A percentile compares a stretch with the other conserved stretches of the same genome.
phyloP scores from a whole-genome alignment of 2,888 invertebrate species.

The Drosophila longiperda region DNA sequence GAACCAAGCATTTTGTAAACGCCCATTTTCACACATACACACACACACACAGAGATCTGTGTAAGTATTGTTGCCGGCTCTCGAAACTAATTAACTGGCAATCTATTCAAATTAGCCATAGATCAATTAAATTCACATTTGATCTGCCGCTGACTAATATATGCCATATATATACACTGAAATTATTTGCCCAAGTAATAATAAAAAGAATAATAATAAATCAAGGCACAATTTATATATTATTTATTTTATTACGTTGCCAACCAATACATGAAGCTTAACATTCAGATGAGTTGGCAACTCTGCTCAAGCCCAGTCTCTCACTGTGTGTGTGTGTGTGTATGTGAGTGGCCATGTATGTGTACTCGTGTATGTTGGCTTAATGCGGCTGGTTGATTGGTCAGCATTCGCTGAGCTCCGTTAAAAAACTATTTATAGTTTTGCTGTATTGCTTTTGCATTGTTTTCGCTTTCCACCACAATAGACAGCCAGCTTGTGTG shows the following conservation, averaged over 20 bases:
- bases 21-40: constrained; percentile 52
- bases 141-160: constrained; percentile 34
- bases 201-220: constrained; percentile 41
- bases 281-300: constrained; percentile 58
- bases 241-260: constrained; percentile 7
- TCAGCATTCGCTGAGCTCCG: constrained; percentile 57
- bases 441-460: constrained; percentile 45
- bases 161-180: constrained; percentile 21
- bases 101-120: constrained; percentile 73
- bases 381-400: constrained; percentile 63
- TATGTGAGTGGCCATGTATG: constrained; percentile 1
- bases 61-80: constrained; percentile 46
- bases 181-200: constrained; percentile 18
- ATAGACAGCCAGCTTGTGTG: constrained; percentile 38
- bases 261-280: constrained; percentile 21
- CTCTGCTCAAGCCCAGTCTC: constrained; percentile 52
- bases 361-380: constrained; percentile 14
- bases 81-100: constrained; percentile 61
- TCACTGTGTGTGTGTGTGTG: constrained; percentile 5
- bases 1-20: constrained; percentile 48
- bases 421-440: constrained; percentile 70
- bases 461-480: constrained; percentile 56
- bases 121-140: constrained; percentile 63
- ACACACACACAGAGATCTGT: constrained; percentile 11
- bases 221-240: constrained; percentile 17